Evolutionary conservation across 2,797 vertebrate species (phyloP), one percentile per base, ranked within the genome.

Genomic region (Urophycis tenuis): DNA sequence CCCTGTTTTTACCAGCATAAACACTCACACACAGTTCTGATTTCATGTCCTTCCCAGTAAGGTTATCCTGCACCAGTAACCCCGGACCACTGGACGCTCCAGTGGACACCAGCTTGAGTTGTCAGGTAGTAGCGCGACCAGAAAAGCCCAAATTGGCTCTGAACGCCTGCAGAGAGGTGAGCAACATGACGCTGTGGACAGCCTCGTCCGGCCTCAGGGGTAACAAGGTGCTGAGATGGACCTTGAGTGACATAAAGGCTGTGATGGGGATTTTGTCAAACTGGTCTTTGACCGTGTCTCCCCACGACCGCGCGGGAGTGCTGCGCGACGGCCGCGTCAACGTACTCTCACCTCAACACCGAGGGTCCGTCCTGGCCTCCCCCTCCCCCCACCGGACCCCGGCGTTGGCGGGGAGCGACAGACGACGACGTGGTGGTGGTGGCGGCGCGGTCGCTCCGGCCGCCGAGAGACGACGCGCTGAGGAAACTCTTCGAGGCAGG

Each of bases 41-140:
- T 31, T 10, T 82, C 73, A 14, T 81, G 78, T 81, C 31, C 29
- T 80, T 84, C 74, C 8, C 87, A 91, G 90, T 14, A 64, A 12
- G 33, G 32, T 72, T 49, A 67, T 77, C 72, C 25, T 17, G 35
- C 45, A 72, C 71, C 9, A 5, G 30, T 1, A 17, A 33, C 10
- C 45, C 33, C 19, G 34, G 12, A 3, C 8, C 80, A 6, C 41
- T 5, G 2, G 64, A 8, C 35, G 12, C 36, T 75, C 41, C 78
- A 60, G 80, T 32, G 29, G 60, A 14, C 0, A 14, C 79, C 60
- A 78, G 30, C 0, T 0, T 67, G 1, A 29, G 70, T 1, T 67
- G 73, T 25, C 87, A 78, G 72, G 74, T 73, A 0, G 76, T 83
- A 64, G 77, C 75, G 0, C 72, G 78, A 1, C 78, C 79, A 39